A percentile compares a stretch with the other conserved stretches of the same genome.
These are phyloP conservation scores for Myodes glareolus DNA, from an alignment of 2,113 vertebrate genomes.

Conservation along the genomic window DNA sequence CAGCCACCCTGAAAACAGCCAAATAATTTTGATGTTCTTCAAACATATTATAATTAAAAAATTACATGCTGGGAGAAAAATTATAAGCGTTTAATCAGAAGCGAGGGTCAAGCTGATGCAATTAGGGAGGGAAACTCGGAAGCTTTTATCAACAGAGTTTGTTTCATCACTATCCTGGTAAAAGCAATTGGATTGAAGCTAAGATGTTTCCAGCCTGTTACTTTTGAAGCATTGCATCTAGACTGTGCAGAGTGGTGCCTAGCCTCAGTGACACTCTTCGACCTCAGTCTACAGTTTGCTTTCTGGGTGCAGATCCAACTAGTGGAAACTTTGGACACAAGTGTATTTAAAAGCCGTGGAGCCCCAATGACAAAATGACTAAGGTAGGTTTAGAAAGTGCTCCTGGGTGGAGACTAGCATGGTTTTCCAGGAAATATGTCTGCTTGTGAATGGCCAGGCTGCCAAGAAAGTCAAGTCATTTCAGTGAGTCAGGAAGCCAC, in stretches of 20 bases:
- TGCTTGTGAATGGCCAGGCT: constrained; percentile 59
- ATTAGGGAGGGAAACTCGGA: constrained; percentile 45
- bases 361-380: constrained; percentile 2
- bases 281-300: not conserved
- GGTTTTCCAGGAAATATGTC: constrained; percentile 73
- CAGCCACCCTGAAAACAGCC: constrained; percentile 63
- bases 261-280: constrained; percentile 40
- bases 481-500: constrained; percentile 82
- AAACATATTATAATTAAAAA: constrained; percentile 80
- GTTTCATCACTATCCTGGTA: constrained; percentile 18
- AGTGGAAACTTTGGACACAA: constrained; percentile 19
- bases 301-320: constrained; percentile 3
- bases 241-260: constrained; percentile 10
- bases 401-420: not conserved
- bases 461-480: constrained; percentile 79
- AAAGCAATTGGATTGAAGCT: constrained; percentile 23
- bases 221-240: constrained; percentile 20
- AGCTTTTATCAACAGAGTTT: constrained; percentile 68
- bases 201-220: constrained; percentile 19
- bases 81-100: constrained; percentile 67
- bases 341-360: constrained; percentile 63
- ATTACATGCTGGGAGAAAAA: constrained; percentile 73
- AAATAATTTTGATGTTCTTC: constrained; percentile 68
- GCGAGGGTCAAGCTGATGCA: constrained; percentile 76
- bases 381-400: constrained; percentile 47